These are phyloP conservation scores for Sphinx pinastri DNA, from an alignment of 2,888 invertebrate genomes.

Conservation along the genomic window DNA sequence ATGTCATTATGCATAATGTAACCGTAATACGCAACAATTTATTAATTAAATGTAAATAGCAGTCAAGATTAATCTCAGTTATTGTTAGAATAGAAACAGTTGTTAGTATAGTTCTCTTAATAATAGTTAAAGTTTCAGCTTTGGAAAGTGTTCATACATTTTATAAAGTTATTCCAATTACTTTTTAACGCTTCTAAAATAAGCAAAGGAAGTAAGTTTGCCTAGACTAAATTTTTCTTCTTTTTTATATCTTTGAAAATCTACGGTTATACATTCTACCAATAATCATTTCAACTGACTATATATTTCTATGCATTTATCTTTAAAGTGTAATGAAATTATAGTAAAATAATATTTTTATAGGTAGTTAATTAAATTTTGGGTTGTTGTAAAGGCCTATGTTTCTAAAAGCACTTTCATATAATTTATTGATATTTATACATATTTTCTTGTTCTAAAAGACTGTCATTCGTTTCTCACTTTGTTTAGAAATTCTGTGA, in stretches of 20 bases:
- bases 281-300: background rate
- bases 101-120: constrained; percentile 20
- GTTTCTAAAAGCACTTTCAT: constrained; percentile 5
- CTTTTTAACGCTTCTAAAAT: constrained; percentile 13
- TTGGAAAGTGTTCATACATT: constrained; percentile 31
- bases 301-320: constrained; percentile 15
- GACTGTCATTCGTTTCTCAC: constrained; percentile 51
- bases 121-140: constrained; percentile 21
- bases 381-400: constrained; percentile 36
- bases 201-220: constrained; percentile 15
- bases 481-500: constrained; percentile 24
- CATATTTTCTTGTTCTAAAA: constrained; percentile 44
- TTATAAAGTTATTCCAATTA: constrained; percentile 28
- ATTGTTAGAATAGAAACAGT: constrained; percentile 42
- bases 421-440: background rate
- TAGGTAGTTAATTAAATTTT: constrained; percentile 30
- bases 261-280: background rate
- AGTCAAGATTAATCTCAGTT: constrained; percentile 49
- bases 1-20: constrained; percentile 51
- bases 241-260: background rate
- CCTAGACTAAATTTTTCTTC: background rate
- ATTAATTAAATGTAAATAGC: constrained; percentile 39
- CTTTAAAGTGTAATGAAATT: background rate
- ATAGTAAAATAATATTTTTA: background rate
- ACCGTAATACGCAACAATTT: constrained; percentile 61